Evolutionary conservation across 2,113 vertebrate genomes (phyloP), one percentile per base, ranked within the genome.

Genomic region (Lepus europaeus): DNA sequence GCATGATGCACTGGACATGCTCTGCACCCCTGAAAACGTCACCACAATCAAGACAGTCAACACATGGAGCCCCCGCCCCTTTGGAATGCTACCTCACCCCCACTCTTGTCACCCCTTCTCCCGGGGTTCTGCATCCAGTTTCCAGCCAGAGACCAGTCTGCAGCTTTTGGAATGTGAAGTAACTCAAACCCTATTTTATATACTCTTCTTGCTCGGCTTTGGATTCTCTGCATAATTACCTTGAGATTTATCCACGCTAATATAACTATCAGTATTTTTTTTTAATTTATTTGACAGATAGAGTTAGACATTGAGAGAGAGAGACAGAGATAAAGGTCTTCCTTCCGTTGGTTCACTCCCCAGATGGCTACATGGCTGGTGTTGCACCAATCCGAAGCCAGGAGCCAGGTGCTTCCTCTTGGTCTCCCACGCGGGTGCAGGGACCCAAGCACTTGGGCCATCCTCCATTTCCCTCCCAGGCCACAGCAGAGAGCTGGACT

Each of bases 141-240:
- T 87, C 79, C 66, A 5, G n/a, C 68, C 27, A 76, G 68, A 66
- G 51, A 83, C 73, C 33, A 61, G 45, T 20, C 45, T 36, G 3
- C 4, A 3, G 74, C 53, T 93, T 66, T 69, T 11, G 63, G 66
- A 69, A 6, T 79, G 77, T 53, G 25, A 53, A 45, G 20, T 79
- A 64, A 89, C 27, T 31, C 20, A 36, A 69, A 51, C 49, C 36
- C 53, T 13, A 72, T 1, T 29, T 27, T 33, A 51, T 23, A 6
- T 45, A 29, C 4, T 12, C 25, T 91, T 82, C 69, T 70, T 5
- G 25, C 69, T 87, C 31, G 29, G 16, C 12, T 39, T 86, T 33
- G 83, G 45, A 78, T 78, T 78, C 20, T 87, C 8, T 69, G n/a
- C 8, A n/a, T 81, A 69, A 79, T 90, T 66, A 74, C 51, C 87